Base-by-base conservation (phyloP, 2,797 vertebrate genomes). In the Gadopsis bispinosus region DNA sequence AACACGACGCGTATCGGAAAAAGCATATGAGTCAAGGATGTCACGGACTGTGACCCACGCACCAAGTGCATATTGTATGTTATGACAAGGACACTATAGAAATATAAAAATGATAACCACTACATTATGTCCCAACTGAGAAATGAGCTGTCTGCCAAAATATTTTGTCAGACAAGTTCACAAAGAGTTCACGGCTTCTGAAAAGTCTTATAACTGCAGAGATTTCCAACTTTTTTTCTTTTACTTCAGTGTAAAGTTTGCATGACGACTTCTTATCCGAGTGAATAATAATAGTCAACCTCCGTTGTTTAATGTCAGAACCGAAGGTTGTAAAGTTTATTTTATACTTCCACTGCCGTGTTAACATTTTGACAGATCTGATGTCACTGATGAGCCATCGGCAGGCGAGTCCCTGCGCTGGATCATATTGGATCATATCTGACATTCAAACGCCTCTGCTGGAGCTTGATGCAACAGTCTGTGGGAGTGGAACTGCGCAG, bases 391-490 rank as follows among this genome's bases (percentile, higher is more conserved):
- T 87, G 83, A 86, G 81, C 75, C 62, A 83, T 69, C 77, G 70
- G 80, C 78, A 58, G 70, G 72, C 64, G 14, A 83, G 75, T 80
- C 74, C 65, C 75, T 29, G 59, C 74, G 10, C 51, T 56, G 68
- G 80, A 85, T 75, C 67, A 79, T 77, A 54, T 9, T 71, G 77
- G 80, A 80, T 88, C 80, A 75, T 69, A 79, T 82, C 76, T 89
- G 88, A 91, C 86, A 84, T 87, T 84, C 71, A 86, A 75, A 88
- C 89, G 84, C 89, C 89, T 89, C 85, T 81, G 83, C 82, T 70
- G 0, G 58, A 67, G 83, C 83, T 80, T 62, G 68, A 79, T 80
- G 75, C 78, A 82, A 50, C 77, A 50, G 67, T 66, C 63, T 80
- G 73, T 90, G 75, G 91, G 91, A 87, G 88, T 43, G 66, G 41